phyloP scores from a whole-genome alignment of 2,797 vertebrate genomes.

The Gobionotothen gibberifrons region DNA sequence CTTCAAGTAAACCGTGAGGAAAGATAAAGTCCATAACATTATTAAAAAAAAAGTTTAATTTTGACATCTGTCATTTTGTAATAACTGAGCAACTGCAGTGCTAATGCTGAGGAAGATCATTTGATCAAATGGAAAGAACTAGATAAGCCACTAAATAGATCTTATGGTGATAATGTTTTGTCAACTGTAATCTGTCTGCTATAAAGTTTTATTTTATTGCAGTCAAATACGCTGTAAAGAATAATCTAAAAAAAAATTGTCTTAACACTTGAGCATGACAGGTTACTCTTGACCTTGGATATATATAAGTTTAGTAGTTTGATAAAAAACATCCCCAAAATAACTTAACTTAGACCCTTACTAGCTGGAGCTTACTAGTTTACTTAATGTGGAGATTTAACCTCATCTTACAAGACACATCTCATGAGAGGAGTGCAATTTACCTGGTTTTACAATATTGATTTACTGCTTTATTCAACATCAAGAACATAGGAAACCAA shows the following conservation, averaged over 20 bases:
- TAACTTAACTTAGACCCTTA: neutral
- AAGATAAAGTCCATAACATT: neutral
- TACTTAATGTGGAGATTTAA: too few species aligned
- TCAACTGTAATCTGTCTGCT: neutral
- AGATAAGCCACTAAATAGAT: constrained; percentile 1
- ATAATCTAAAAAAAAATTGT: too few species aligned
- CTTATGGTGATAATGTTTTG: neutral
- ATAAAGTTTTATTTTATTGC: neutral
- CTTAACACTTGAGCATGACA: neutral
- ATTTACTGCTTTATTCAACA: too few species aligned
- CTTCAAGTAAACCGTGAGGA: neutral
- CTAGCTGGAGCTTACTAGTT: too few species aligned
- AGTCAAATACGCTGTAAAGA: neutral
- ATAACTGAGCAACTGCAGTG: neutral
- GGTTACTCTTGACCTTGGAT: neutral
- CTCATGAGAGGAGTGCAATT: too few species aligned
- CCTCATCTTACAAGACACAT: too few species aligned
- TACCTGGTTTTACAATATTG: too few species aligned
- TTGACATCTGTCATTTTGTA: neutral
- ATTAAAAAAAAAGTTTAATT: neutral
- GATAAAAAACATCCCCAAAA: too few species aligned
- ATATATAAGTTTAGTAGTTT: too few species aligned
- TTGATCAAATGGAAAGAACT: neutral
- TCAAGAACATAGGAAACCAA: neutral
- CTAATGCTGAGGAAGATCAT: neutral